Evolutionary conservation across 2,888 invertebrate species (phyloP).

Genomic region (Thysanoteuthis rhombus): DNA sequence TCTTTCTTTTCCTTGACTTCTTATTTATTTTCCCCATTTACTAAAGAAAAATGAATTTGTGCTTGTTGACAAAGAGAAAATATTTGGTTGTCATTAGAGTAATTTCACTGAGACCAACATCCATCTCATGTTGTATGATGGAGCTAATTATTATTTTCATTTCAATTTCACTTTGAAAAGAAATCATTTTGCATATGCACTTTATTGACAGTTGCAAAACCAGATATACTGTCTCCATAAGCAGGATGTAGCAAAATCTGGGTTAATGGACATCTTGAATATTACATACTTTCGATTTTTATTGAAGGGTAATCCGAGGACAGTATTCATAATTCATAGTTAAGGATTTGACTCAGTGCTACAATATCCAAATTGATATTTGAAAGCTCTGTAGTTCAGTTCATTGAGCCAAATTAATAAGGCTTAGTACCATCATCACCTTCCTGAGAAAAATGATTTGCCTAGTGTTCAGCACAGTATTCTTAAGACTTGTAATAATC

Average conservation of each 20-base stretch:
- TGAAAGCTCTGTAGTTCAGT: background rate
- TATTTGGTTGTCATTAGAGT: background rate
- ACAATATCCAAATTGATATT: background rate
- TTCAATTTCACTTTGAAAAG: background rate
- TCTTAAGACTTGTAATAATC: background rate
- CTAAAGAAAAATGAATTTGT: background rate
- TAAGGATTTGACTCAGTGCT: background rate
- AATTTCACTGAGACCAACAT: background rate
- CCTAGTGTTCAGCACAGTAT: background rate
- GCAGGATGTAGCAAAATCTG: background rate
- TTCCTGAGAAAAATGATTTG: background rate
- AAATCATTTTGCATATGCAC: no score
- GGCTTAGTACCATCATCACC: background rate
- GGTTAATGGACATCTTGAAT: background rate
- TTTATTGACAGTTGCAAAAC: background rate
- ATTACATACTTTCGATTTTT: background rate
- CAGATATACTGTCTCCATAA: background rate
- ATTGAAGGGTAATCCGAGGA: background rate
- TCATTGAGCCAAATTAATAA: background rate
- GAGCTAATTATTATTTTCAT: background rate
- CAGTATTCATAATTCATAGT: background rate
- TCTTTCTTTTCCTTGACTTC: background rate
- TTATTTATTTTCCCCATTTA: background rate
- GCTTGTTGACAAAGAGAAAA: background rate
- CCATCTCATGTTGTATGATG: background rate